A percentile compares a stretch with the other conserved stretches of the same genome.
These are phyloP conservation scores for Neostethus bicornis DNA, from an alignment of 2,797 vertebrate species.

Conservation along the genomic window DNA sequence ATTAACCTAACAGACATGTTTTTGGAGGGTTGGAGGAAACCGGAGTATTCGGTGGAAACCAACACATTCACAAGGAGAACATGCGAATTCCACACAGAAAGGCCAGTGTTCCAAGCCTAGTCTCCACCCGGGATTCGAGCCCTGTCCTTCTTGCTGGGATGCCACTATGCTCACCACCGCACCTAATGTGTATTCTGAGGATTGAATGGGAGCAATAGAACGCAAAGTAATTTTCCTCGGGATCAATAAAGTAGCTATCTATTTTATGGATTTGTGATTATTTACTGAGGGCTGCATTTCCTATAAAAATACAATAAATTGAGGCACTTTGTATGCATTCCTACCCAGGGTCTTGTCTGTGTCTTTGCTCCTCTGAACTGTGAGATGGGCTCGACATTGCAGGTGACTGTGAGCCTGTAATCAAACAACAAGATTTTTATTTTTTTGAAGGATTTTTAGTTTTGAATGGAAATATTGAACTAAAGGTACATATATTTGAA, in stretches of 20 bases:
- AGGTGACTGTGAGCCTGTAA: slow-evolving; percentile 72
- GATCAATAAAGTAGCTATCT: background rate
- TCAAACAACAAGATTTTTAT: slow-evolving; percentile 14
- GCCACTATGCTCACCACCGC: no score
- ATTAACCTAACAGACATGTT: no score
- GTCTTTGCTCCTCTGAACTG: slow-evolving; percentile 79
- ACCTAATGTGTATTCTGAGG: no score
- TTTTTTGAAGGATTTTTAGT: background rate
- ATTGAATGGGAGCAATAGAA: no score
- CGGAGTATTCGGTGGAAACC: no score
- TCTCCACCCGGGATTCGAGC: no score
- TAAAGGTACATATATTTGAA: background rate
- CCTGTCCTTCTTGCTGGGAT: no score
- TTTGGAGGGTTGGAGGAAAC: no score
- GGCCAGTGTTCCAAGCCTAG: no score
- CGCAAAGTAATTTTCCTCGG: no score
- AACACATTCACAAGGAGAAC: no score
- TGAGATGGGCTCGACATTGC: slow-evolving; percentile 68
- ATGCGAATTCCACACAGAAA: no score
- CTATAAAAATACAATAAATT: background rate
- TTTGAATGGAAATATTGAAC: background rate
- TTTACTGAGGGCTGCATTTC: background rate
- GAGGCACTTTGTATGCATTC: slow-evolving; percentile 25
- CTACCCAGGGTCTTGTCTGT: slow-evolving; percentile 83
- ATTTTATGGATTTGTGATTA: background rate